phyloP scores from a whole-genome alignment of 2,888 invertebrate species.

The Thera obeliscata region DNA sequence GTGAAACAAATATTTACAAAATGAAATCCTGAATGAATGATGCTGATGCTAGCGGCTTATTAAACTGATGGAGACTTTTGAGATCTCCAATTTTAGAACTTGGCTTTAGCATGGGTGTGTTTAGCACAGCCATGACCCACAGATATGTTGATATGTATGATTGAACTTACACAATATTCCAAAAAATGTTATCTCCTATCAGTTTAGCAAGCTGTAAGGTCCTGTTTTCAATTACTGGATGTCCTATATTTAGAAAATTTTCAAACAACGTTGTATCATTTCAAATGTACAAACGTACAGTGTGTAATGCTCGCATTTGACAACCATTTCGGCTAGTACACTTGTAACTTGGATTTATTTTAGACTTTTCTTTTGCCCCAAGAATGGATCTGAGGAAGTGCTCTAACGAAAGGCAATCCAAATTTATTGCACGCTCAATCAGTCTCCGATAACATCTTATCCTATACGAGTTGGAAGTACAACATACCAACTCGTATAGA shows the following conservation, averaged over 20 bases:
- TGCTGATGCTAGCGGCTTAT: too few relatives aligned
- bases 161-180: too few relatives aligned
- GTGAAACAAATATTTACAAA: too few relatives aligned
- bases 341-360: conserved; percentile 10
- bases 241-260: too few relatives aligned
- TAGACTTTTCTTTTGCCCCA: conserved; percentile 30
- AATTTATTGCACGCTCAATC: conserved; percentile 71
- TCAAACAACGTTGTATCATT: background rate
- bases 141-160: too few relatives aligned
- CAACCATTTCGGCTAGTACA: conserved; percentile 14
- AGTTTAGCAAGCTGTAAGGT: background rate
- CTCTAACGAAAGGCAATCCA: conserved; percentile 60
- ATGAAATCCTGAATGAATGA: too few relatives aligned
- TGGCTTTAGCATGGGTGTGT: too few relatives aligned
- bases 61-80: too few relatives aligned
- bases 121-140: too few relatives aligned
- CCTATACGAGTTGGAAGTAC: conserved; percentile 47
- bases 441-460: conserved; percentile 59
- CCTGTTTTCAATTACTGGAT: background rate
- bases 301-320: background rate
- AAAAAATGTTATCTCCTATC: background rate
- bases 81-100: too few relatives aligned
- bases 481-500: conserved; percentile 45
- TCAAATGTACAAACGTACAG: background rate
- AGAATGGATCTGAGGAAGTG: conserved; percentile 40